Percentiles rank a stretch among this genome's conserved stretches.
Conservation (phyloP, 1,140 invertebrate genomes). For the Semibalanus balanoides region DNA sequence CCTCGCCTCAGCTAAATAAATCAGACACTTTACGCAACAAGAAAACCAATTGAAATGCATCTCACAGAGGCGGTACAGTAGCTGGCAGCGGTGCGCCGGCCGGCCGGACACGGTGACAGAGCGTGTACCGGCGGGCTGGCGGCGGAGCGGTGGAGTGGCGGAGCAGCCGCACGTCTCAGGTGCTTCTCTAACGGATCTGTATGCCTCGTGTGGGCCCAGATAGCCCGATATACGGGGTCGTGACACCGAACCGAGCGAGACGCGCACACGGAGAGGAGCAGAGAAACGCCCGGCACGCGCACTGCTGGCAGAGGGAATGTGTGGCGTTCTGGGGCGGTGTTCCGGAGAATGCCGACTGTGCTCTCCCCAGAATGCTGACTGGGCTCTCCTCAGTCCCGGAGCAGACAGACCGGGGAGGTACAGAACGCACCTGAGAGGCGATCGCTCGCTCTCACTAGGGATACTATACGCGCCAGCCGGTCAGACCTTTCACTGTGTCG, state of each 20-base stretch:
- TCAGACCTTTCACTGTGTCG: too few relatives aligned
- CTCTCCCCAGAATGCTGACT: too few relatives aligned
- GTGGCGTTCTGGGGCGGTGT: too few relatives aligned
- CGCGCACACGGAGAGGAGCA: background rate
- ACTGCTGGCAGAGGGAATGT: background rate
- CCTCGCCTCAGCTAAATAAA: background rate
- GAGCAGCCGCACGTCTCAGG: background rate
- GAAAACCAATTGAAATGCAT: background rate
- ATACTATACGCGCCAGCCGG: too few relatives aligned
- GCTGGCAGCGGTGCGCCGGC: background rate
- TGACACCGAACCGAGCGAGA: background rate
- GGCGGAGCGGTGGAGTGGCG: too few relatives aligned
- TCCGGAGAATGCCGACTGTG: too few relatives aligned
- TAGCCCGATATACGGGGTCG: background rate
- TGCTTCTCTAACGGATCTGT: background rate
- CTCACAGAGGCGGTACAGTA: background rate
- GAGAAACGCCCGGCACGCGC: background rate
- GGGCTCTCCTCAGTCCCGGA: too few relatives aligned
- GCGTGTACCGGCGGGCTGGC: background rate
- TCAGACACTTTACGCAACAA: slow-evolving; percentile 2
- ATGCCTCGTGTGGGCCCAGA: background rate
- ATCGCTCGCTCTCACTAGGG: too few relatives aligned
- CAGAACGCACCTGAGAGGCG: too few relatives aligned
- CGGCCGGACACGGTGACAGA: background rate
- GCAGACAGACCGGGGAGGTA: too few relatives aligned